Evolutionary conservation across 2,797 vertebrate genomes (phyloP).

Genomic region (Sciurus vulgaris): DNA sequence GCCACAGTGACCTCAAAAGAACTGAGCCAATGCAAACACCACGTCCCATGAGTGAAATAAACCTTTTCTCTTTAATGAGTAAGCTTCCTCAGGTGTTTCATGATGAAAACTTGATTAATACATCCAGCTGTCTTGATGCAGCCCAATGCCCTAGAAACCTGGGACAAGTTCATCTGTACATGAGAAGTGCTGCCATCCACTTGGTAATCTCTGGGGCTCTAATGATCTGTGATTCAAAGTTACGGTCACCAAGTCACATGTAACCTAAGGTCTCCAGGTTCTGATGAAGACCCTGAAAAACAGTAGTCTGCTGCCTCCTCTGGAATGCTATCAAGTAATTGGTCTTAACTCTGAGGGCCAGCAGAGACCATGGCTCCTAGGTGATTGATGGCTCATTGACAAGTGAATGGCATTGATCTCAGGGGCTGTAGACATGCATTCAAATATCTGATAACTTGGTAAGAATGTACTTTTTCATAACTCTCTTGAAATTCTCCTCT

Average conservation of each 20-base stretch:
- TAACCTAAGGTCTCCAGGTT: neutral
- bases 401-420: neutral
- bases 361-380: neutral
- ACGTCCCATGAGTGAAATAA: neutral
- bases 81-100: neutral
- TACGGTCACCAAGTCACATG: too few relatives aligned
- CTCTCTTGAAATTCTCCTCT: neutral
- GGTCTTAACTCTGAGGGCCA: too few relatives aligned
- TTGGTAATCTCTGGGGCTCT: neutral
- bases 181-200: rapidly evolving
- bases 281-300: neutral
- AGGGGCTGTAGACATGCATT: too few relatives aligned
- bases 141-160: too few relatives aligned
- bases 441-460: too few relatives aligned
- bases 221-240: neutral
- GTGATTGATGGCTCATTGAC: neutral
- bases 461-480: neutral
- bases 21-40: neutral
- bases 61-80: neutral
- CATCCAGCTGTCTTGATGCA: neutral
- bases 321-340: neutral
- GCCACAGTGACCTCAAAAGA: neutral
- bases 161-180: rapidly evolving
- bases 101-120: neutral
- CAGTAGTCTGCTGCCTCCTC: neutral